Conservation (phyloP, 2,797 vertebrate genomes). For the Pseudochromis fuscus region DNA sequence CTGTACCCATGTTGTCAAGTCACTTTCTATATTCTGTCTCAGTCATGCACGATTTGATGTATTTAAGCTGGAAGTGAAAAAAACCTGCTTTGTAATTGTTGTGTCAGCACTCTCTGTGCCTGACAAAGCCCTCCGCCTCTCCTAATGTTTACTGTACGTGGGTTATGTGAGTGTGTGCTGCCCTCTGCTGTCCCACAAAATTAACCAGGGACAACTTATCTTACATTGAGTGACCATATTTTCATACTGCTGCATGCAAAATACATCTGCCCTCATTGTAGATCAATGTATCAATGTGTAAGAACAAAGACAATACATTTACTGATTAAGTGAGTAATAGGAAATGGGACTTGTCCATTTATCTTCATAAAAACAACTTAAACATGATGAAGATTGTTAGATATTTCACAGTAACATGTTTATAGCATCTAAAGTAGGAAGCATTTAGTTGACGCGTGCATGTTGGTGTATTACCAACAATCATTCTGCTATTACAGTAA, state of each 20-base stretch:
- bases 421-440: background rate
- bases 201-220: too few species aligned
- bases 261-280: background rate
- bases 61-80: background rate
- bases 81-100: constrained; percentile 24
- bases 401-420: background rate
- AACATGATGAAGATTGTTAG: background rate
- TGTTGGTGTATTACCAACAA: too few species aligned
- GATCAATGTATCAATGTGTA: background rate
- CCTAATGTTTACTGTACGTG: background rate
- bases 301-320: too few species aligned
- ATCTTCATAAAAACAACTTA: background rate
- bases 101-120: constrained; percentile 8
- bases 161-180: constrained; percentile 51
- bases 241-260: background rate
- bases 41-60: background rate
- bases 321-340: too few species aligned
- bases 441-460: background rate
- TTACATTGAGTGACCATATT: background rate
- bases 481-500: background rate
- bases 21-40: background rate
- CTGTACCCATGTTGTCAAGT: background rate
- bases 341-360: background rate
- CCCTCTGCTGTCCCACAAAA: constrained; percentile 53
- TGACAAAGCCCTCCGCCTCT: constrained; percentile 4